Evolutionary conservation across 2,797 vertebrate species (phyloP).

Genomic region (Mormyrus proboscirostris): DNA sequence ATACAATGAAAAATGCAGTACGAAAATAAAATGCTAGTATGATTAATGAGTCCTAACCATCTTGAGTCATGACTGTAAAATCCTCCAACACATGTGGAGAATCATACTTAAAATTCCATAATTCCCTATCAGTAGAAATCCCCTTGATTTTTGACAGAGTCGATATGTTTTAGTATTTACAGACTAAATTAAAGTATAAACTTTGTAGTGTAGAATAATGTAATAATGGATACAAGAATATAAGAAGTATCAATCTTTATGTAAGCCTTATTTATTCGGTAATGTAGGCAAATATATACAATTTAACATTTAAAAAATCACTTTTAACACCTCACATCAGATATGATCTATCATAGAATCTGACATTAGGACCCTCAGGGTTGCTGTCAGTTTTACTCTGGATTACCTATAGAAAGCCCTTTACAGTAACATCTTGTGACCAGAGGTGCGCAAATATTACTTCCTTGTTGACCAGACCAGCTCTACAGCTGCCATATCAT

Average conservation of each 20-base stretch:
- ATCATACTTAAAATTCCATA: not conserved
- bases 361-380: not conserved
- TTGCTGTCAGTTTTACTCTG: not conserved
- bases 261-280: not conserved
- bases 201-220: not conserved
- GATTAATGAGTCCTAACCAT: not conserved
- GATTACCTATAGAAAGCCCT: not conserved
- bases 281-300: not conserved
- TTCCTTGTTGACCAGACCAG: not conserved
- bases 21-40: not conserved
- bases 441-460: not conserved
- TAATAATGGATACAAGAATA: not conserved
- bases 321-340: not conserved
- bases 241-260: not conserved
- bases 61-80: not conserved
- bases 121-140: not conserved
- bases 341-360: not conserved
- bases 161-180: not conserved
- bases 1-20: slow-evolving; percentile 1
- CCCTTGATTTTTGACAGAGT: not conserved
- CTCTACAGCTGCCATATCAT: not conserved
- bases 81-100: not conserved
- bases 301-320: not conserved
- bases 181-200: not conserved
- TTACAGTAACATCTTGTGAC: not conserved